A percentile compares a stretch with the other conserved stretches of the same genome.
phyloP scores from a whole-genome alignment of 2,113 vertebrate species.

The Plecturocebus donacophilus region DNA sequence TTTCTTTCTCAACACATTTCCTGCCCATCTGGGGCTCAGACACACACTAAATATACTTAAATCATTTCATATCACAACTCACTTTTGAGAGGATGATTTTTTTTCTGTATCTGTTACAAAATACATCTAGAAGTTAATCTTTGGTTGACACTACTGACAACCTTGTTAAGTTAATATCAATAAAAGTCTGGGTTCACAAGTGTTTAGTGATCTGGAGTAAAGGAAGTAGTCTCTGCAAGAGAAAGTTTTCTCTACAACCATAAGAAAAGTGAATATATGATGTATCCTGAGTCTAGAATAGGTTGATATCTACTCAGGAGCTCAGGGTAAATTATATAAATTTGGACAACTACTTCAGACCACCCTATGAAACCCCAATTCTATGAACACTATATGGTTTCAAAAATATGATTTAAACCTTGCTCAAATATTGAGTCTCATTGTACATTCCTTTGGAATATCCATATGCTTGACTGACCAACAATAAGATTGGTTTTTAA shows the following conservation, averaged over 20 bases:
- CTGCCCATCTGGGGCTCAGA: neutral
- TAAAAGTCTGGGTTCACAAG: neutral
- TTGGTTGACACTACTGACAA: neutral
- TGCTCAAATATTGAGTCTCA: neutral
- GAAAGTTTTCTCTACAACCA: neutral
- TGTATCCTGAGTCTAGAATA: neutral
- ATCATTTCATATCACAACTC: neutral
- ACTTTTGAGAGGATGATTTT: neutral
- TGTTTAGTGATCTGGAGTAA: neutral
- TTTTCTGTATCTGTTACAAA: neutral
- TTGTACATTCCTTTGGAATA: neutral
- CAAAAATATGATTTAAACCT: neutral
- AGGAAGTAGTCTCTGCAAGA: neutral
- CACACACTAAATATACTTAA: neutral
- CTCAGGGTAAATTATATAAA: neutral
- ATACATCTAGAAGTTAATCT: neutral
- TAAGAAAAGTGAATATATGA: neutral
- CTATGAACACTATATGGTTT: neutral
- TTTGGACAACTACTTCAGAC: neutral
- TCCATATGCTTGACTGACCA: neutral
- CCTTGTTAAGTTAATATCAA: neutral
- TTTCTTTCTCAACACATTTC: neutral
- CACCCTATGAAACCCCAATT: neutral
- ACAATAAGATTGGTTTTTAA: neutral
- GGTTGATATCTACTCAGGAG: neutral